Conservation (phyloP, 2,113 vertebrate genomes). For the Vidua macroura region DNA sequence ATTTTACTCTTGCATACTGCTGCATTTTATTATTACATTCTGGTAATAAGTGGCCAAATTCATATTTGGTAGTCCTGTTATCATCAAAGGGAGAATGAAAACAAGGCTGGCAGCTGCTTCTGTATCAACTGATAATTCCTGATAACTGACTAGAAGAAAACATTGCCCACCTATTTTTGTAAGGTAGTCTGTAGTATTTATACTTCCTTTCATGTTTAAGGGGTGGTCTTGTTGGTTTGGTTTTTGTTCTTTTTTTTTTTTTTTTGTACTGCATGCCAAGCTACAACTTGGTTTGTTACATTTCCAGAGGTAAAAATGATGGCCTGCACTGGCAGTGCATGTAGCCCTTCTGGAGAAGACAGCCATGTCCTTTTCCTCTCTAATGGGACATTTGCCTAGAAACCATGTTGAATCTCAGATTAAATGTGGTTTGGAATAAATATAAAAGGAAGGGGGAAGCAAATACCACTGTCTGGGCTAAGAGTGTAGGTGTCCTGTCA, state of each 20-base stretch:
- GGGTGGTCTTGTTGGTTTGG: background rate
- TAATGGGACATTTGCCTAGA: background rate
- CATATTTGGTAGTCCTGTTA: background rate
- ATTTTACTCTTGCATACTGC: background rate
- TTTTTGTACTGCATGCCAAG: background rate
- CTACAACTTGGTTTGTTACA: background rate
- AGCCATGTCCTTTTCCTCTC: background rate
- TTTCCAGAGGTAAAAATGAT: background rate
- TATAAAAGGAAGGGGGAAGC: background rate
- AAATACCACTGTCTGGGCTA: background rate
- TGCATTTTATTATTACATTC: background rate
- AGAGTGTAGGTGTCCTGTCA: background rate
- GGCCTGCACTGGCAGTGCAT: background rate
- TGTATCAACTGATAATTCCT: background rate
- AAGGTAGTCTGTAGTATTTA: background rate
- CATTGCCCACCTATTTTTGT: background rate
- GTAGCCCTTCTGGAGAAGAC: background rate
- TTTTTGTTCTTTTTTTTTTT: background rate
- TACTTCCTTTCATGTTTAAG: background rate
- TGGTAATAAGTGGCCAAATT: background rate
- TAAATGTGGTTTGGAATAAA: background rate
- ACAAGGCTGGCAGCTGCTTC: background rate
- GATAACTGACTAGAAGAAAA: background rate
- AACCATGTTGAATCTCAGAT: background rate
- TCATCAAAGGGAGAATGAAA: background rate